phyloP scores from a whole-genome alignment of 2,113 vertebrate genomes.

The Podarcis muralis region DNA sequence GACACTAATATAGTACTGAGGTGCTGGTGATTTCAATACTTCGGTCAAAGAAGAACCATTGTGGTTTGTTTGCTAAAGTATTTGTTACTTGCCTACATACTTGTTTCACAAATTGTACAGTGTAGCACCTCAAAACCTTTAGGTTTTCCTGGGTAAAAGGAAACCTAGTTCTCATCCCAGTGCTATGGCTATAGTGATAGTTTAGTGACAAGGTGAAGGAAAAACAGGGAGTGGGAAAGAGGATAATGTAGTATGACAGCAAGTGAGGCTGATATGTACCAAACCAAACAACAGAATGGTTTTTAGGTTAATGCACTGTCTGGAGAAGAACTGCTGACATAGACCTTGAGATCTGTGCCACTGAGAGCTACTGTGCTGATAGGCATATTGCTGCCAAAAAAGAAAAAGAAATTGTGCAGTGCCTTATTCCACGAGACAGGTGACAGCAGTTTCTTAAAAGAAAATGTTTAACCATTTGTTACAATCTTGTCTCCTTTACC shows the following conservation, averaged over 20 bases:
- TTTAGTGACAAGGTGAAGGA: constrained; percentile 32
- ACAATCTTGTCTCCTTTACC: neutral
- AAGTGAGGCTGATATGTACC: constrained; percentile 52
- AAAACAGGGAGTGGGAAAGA: constrained; percentile 23
- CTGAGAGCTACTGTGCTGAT: constrained; percentile 35
- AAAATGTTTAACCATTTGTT: neutral
- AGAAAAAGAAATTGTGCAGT: neutral
- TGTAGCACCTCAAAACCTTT: neutral
- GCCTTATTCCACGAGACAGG: constrained; percentile 49
- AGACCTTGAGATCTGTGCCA: constrained; percentile 39
- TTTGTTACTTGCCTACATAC: neutral
- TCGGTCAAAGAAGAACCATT: neutral
- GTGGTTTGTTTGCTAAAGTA: neutral
- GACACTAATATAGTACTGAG: neutral
- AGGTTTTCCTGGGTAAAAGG: constrained; percentile 29
- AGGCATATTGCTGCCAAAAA: constrained; percentile 4
- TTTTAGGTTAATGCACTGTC: constrained; percentile 31
- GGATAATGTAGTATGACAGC: constrained; percentile 23
- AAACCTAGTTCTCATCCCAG: constrained; percentile 34
- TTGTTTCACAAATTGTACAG: neutral
- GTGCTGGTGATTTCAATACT: neutral
- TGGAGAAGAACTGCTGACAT: constrained; percentile 43
- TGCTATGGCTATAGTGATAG: constrained; percentile 30
- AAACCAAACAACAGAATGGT: constrained; percentile 45
- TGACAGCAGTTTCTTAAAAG: constrained; percentile 21